phyloP scores from a whole-genome alignment of 2,113 vertebrate genomes.

The Pollimyrus isidori region DNA sequence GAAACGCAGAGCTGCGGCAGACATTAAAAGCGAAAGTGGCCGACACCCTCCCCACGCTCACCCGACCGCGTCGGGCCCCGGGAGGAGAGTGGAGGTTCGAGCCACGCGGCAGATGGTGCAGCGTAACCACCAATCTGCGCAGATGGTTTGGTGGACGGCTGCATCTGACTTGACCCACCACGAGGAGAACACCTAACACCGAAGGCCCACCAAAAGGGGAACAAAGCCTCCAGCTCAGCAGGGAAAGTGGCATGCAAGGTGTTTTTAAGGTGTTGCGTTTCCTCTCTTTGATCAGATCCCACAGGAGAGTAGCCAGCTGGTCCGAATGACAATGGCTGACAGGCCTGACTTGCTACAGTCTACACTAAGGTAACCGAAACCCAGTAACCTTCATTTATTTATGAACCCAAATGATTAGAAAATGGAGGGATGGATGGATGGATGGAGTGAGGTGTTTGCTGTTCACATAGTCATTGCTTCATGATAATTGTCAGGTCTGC shows the following conservation, averaged over 20 bases:
- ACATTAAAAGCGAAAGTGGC: neutral
- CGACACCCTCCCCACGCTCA: neutral
- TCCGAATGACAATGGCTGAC: slow-evolving; percentile 50
- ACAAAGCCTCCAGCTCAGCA: slow-evolving; percentile 36
- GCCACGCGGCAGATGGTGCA: neutral
- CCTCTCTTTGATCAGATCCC: slow-evolving; percentile 43
- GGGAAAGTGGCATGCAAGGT: slow-evolving; percentile 19
- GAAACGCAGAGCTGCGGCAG: neutral
- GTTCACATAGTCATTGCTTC: neutral
- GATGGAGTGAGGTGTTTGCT: neutral
- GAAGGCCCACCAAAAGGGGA: slow-evolving; percentile 11
- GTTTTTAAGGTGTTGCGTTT: slow-evolving; percentile 43
- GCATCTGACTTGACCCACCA: slow-evolving; percentile 4
- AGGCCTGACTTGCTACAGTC: slow-evolving; percentile 44
- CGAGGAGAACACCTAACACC: slow-evolving; percentile 6
- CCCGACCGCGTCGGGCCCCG: neutral
- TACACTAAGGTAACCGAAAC: neutral
- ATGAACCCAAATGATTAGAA: neutral
- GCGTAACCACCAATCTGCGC: neutral
- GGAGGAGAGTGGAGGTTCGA: neutral
- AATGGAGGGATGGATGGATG: neutral
- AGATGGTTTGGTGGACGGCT: neutral
- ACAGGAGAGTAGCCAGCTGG: slow-evolving; percentile 38
- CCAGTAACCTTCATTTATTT: neutral
- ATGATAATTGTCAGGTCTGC: neutral